These are phyloP conservation scores for Neria commutata DNA, from an alignment of 2,888 invertebrate genomes.

Conservation along the genomic window DNA sequence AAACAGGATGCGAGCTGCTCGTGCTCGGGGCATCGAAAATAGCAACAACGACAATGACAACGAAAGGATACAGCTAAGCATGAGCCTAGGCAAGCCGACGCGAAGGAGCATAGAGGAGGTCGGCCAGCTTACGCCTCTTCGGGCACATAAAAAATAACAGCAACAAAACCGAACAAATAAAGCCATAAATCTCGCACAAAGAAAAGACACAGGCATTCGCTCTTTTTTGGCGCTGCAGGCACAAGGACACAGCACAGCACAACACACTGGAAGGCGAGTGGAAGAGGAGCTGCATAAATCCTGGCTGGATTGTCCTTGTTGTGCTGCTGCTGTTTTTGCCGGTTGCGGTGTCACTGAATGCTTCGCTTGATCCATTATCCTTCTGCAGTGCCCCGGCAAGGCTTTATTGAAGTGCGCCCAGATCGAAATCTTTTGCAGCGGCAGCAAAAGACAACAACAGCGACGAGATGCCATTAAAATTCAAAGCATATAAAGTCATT, in stretches of 20 bases:
- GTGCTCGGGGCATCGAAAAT: not conserved
- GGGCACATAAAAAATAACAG: constrained; percentile 10
- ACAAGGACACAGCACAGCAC: not conserved
- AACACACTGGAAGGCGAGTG: too few relatives aligned
- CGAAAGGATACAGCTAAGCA: constrained; percentile 5
- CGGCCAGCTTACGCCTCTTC: not conserved
- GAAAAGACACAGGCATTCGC: constrained; percentile 4
- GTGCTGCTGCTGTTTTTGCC: not conserved
- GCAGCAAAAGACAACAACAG: not conserved
- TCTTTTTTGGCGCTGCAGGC: not conserved
- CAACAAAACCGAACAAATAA: constrained; percentile 42
- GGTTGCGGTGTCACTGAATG: not conserved
- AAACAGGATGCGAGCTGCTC: constrained; percentile 40
- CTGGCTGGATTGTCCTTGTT: constrained; percentile 3
- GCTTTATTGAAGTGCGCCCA: constrained; percentile 1
- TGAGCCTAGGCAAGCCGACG: not conserved
- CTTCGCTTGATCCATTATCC: constrained; percentile 14
- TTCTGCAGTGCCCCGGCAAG: not conserved
- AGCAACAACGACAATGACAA: not conserved
- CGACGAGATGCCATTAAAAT: constrained; percentile 44
- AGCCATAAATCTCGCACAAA: constrained; percentile 47
- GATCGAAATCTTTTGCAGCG: constrained; percentile 5
- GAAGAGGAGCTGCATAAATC: not conserved
- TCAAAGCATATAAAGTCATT: constrained; percentile 58
- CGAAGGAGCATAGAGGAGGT: not conserved